Percentiles rank a stretch among this genome's conserved stretches.
phyloP scores from a whole-genome alignment of 2,888 invertebrate species.

The Campaea margaritaria region DNA sequence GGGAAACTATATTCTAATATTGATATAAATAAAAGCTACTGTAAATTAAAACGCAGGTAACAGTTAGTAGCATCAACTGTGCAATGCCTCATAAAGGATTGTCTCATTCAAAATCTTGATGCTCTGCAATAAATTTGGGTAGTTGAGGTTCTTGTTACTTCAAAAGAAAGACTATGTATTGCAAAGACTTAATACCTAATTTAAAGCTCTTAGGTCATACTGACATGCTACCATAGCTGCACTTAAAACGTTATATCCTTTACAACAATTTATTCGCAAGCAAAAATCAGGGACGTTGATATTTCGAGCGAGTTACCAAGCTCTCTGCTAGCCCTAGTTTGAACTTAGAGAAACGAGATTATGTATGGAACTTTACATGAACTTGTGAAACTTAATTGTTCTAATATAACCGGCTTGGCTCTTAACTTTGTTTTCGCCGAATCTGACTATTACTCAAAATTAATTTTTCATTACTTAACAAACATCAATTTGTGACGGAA shows the following conservation, averaged over 20 bases:
- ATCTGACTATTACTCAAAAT: slow-evolving; percentile 51
- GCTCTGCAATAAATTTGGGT: too few species aligned
- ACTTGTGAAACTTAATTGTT: slow-evolving; percentile 76
- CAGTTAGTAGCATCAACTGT: too few species aligned
- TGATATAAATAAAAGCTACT: too few species aligned
- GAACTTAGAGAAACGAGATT: slow-evolving; percentile 72
- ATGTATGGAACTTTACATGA: slow-evolving; percentile 74
- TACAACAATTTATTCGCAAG: slow-evolving; percentile 52
- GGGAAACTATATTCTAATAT: too few species aligned
- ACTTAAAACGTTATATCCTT: slow-evolving; percentile 48
- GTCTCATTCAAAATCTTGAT: too few species aligned
- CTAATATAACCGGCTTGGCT: slow-evolving; percentile 71
- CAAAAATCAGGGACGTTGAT: slow-evolving; percentile 57
- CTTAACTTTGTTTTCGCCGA: slow-evolving; percentile 67
- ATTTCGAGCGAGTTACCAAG: slow-evolving; percentile 52
- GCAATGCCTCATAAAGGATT: too few species aligned
- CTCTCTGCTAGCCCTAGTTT: slow-evolving; percentile 59
- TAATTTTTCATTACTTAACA: slow-evolving; percentile 29
- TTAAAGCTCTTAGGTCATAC: slow-evolving; percentile 28
- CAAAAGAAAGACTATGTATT: too few species aligned
- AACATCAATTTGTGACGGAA: slow-evolving; percentile 25
- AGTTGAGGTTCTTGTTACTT: too few species aligned
- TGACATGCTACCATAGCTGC: slow-evolving; percentile 52
- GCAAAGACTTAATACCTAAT: too few species aligned
- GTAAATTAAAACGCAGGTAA: too few species aligned